Evolutionary conservation across 2,113 vertebrate species (phyloP).

Genomic region (Cynocephalus volans): DNA sequence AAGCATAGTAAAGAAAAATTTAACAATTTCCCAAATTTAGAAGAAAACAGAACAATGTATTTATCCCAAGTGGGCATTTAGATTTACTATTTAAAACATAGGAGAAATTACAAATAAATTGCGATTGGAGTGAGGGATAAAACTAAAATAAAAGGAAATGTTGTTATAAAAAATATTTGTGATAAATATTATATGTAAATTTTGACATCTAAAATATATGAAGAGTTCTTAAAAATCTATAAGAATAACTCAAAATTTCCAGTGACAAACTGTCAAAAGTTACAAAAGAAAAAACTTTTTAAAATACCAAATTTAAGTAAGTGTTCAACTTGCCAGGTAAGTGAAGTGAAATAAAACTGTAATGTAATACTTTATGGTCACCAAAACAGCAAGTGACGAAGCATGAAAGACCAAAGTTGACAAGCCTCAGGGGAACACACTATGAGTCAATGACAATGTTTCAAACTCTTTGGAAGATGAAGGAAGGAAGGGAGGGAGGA

Average conservation of each 20-base stretch:
- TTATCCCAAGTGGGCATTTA: not conserved
- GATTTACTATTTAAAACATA: not conserved
- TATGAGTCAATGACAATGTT: not conserved
- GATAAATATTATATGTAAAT: not conserved
- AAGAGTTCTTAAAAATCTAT: not conserved
- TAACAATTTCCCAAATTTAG: not conserved
- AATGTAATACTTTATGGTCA: not conserved
- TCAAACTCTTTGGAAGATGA: not conserved
- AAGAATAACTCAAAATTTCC: not conserved
- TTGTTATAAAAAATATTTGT: not conserved
- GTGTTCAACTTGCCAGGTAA: conserved; percentile 11
- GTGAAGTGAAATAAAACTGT: not conserved
- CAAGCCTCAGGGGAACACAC: not conserved
- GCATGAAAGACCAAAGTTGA: not conserved
- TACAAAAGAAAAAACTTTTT: not conserved
- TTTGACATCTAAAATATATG: not conserved
- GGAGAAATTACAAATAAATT: not conserved
- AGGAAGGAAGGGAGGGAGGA: not conserved
- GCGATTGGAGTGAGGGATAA: not conserved
- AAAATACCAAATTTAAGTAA: not conserved
- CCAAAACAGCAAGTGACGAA: not conserved
- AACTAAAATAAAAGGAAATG: conserved; percentile 12
- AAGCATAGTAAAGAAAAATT: not conserved
- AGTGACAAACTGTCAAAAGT: not conserved
- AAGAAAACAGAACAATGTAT: not conserved